A percentile compares a stretch with the other conserved stretches of the same genome.
phyloP scores from a whole-genome alignment of 2,888 invertebrate genomes.

The Amphipoea lucens region DNA sequence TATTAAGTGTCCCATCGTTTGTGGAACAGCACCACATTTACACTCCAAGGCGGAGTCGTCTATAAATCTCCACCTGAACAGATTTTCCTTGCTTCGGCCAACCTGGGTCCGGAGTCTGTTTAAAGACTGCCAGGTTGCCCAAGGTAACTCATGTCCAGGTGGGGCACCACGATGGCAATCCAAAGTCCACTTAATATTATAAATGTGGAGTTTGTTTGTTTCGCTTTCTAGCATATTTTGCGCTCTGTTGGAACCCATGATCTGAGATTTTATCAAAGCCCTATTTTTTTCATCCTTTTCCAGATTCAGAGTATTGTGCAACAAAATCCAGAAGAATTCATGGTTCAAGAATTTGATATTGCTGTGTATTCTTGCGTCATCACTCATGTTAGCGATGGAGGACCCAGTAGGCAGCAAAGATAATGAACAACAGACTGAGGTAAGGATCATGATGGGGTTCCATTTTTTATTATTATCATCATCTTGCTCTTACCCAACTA shows the following conservation, averaged over 20 bases:
- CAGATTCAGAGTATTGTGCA: constrained; percentile 98
- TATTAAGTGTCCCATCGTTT: no score
- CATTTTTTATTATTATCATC: background rate
- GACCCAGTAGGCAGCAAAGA: constrained; percentile 93
- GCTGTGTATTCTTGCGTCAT: constrained; percentile 98
- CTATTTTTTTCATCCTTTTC: constrained; percentile 22
- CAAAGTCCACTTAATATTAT: no score
- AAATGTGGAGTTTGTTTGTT: no score
- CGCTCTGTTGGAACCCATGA: background rate
- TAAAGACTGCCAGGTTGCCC: no score
- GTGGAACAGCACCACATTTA: no score
- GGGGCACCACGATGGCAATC: no score
- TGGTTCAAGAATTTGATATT: constrained; percentile 98
- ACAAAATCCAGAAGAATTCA: constrained; percentile 98
- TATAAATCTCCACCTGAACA: no score
- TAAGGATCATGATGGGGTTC: constrained; percentile 48
- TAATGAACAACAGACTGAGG: constrained; percentile 77
- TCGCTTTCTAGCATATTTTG: background rate
- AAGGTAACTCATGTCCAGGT: no score
- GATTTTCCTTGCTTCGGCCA: no score
- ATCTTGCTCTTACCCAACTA: background rate
- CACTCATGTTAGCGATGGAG: constrained; percentile 99
- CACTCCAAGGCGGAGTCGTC: no score
- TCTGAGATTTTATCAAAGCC: background rate
- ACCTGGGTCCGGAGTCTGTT: no score